These are phyloP conservation scores for Cerceris rybyensis DNA, from an alignment of 2,888 invertebrate species.

Conservation along the genomic window DNA sequence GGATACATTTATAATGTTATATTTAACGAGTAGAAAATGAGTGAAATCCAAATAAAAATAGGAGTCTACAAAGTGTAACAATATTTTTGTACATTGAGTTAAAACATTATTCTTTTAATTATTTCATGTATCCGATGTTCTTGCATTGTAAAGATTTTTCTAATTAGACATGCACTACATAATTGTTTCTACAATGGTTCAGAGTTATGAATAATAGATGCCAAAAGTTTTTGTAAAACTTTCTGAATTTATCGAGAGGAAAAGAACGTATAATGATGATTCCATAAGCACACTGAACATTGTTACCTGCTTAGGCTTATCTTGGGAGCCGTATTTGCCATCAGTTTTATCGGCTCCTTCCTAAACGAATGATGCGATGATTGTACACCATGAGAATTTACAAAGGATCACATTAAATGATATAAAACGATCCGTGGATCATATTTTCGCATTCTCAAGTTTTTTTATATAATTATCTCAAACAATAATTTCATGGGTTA, in stretches of 20 bases:
- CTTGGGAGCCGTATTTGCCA: constrained; percentile 95
- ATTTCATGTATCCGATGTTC: background rate
- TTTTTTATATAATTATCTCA: background rate
- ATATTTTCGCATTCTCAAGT: background rate
- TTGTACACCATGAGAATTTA: constrained; percentile 71
- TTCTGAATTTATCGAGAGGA: constrained; percentile 23
- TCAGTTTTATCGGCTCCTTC: constrained; percentile 94
- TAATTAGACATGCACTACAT: constrained; percentile 49
- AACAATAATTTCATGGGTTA: constrained; percentile 8
- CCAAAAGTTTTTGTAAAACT: constrained; percentile 3
- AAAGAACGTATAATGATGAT: constrained; percentile 49
- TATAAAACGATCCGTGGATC: constrained; percentile 13
- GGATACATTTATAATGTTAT: constrained; percentile 12
- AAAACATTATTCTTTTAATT: constrained; percentile 16
- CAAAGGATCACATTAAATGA: constrained; percentile 27
- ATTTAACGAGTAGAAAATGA: background rate
- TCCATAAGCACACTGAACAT: constrained; percentile 70
- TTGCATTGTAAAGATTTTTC: background rate
- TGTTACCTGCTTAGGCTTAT: constrained; percentile 93
- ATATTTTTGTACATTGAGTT: constrained; percentile 7
- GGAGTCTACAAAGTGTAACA: constrained; percentile 3
- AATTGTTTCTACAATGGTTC: constrained; percentile 1
- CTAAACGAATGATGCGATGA: constrained; percentile 81
- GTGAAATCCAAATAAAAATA: background rate
- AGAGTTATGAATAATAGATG: constrained; percentile 2